Percentiles rank a stretch among this genome's conserved stretches.
Conservation (phyloP, 1,140 invertebrate species). For the Lepidurus packardi region DNA sequence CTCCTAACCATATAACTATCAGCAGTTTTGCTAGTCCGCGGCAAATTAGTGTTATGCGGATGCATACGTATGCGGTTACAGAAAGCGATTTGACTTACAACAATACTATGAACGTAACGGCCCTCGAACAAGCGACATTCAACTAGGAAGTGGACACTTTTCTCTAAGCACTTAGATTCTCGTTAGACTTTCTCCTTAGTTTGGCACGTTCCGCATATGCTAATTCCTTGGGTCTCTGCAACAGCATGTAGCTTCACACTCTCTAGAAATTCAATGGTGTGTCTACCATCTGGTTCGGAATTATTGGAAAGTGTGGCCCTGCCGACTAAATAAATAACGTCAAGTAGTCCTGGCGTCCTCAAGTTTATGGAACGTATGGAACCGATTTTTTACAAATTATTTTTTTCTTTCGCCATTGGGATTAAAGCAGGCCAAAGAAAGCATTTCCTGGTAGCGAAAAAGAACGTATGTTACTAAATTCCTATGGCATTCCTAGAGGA, state of each 20-base stretch:
- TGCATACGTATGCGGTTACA: background rate
- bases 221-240: background rate
- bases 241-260: background rate
- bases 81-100: too few relatives aligned
- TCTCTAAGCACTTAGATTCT: too few relatives aligned
- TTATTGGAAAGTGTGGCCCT: slow-evolving; percentile 1
- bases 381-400: background rate
- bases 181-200: background rate
- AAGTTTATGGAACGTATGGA: background rate
- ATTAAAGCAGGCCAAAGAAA: slow-evolving; percentile 8
- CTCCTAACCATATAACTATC: background rate
- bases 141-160: too few relatives aligned
- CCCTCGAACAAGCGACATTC: too few relatives aligned
- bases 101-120: too few relatives aligned
- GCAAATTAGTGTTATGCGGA: background rate
- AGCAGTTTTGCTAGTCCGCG: background rate
- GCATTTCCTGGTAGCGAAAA: background rate
- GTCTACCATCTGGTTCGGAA: background rate
- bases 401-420: background rate
- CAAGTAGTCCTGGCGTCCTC: background rate
- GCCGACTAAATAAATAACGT: slow-evolving; percentile 7
- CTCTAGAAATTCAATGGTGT: background rate
- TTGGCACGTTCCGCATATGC: background rate
- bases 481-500: background rate
- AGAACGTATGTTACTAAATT: background rate